Evolutionary conservation across 2,888 invertebrate genomes (phyloP).

Genomic region (Dexiosoma caninum): DNA sequence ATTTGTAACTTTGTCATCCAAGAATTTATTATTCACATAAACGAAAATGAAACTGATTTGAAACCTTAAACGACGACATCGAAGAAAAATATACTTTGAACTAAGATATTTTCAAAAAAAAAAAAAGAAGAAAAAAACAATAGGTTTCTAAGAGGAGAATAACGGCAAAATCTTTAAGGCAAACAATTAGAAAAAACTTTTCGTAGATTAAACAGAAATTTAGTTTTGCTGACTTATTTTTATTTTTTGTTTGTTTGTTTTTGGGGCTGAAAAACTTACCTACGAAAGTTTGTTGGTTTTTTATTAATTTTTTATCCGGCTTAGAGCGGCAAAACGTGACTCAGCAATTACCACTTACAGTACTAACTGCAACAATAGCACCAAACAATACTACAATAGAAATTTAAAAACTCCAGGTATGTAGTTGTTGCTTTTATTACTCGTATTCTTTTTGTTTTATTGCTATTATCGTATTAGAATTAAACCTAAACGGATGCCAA

Average conservation of each 20-base stretch:
- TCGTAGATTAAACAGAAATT: background rate
- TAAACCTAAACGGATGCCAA: constrained; percentile 58
- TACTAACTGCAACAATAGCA: constrained; percentile 38
- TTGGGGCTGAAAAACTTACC: no score
- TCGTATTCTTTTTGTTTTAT: constrained; percentile 5
- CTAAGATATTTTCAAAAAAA: constrained; percentile 16
- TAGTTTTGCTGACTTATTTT: background rate
- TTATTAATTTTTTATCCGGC: constrained; percentile 22
- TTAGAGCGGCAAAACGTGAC: constrained; percentile 64
- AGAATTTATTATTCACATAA: constrained; percentile 61
- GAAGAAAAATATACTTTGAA: constrained; percentile 23
- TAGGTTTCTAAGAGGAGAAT: background rate
- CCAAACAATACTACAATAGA: constrained; percentile 53
- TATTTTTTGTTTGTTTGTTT: constrained; percentile 14
- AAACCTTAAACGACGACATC: constrained; percentile 7
- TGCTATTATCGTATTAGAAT: no score
- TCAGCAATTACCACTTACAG: constrained; percentile 65
- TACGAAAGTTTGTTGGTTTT: background rate
- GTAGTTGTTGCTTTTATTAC: background rate
- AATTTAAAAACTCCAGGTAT: constrained; percentile 53
- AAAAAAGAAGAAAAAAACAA: constrained; percentile 9
- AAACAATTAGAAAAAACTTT: constrained; percentile 43
- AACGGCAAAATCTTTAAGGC: background rate
- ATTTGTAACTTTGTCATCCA: constrained; percentile 39
- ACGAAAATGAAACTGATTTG: constrained; percentile 46